A percentile compares a stretch with the other conserved stretches of the same genome.
Conservation (phyloP, 2,888 invertebrate genomes). For the Rotaria socialis region DNA sequence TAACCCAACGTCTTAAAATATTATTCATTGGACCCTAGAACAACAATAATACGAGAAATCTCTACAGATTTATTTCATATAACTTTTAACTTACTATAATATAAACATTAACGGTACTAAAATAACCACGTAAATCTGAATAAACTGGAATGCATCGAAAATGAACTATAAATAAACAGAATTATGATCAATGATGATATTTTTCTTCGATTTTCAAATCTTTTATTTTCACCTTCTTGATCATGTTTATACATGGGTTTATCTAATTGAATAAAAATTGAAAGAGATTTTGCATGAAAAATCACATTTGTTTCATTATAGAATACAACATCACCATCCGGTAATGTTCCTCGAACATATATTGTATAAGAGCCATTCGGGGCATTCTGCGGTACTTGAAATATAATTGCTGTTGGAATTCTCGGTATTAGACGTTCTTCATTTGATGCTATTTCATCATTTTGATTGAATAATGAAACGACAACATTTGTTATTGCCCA, state of each 20-base stretch:
- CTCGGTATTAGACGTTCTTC: conserved; percentile 37
- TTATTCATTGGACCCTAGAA: conserved; percentile 37
- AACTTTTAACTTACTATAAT: conserved; percentile 64
- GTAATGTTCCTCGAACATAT: conserved; percentile 40
- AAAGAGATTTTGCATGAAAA: conserved; percentile 42
- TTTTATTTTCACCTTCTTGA: background rate
- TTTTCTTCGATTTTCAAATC: background rate
- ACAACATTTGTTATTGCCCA: conserved; percentile 39
- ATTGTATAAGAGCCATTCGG: conserved; percentile 41
- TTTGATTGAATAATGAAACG: conserved; percentile 40
- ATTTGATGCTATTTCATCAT: conserved; percentile 45
- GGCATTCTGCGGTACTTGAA: conserved; percentile 40
- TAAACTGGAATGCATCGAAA: conserved; percentile 87
- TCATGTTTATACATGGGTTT: conserved; percentile 45
- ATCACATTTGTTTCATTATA: conserved; percentile 41
- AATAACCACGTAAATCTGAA: conserved; percentile 82
- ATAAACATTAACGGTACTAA: conserved; percentile 82
- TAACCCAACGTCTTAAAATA: conserved; percentile 46
- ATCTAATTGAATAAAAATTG: conserved; percentile 45
- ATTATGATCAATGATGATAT: background rate
- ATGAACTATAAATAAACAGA: conserved; percentile 60
- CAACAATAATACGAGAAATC: background rate
- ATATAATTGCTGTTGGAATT: conserved; percentile 40
- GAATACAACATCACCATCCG: conserved; percentile 40
- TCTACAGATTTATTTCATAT: background rate